Evolutionary conservation across 1,140 invertebrate species (phyloP), one percentile per base, ranked within the genome.

Genomic region (Scaptomyza montana): DNA sequence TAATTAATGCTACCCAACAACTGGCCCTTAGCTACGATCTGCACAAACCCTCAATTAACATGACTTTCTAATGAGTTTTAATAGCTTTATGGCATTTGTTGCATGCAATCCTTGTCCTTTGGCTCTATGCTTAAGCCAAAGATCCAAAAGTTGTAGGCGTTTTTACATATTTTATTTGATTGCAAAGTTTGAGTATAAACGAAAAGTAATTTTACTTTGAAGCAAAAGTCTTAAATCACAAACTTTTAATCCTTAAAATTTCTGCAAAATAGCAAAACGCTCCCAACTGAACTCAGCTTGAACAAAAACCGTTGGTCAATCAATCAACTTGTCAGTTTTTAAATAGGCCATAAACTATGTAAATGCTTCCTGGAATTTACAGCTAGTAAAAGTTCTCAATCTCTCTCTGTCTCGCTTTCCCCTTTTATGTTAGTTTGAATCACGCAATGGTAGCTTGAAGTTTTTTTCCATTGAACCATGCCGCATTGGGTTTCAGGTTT

Each of bases 291-390:
- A 30, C 57, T 10, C 12, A 28, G 13, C 33, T 43, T 21, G 4
- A 33, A n/a, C 7, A 1, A 36, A 8, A 21, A 3, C n/a, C 6
- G 12, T 45, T 36, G 46, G 77, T 74, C 63, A 64, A 84, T 84
- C 80, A 74, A 86, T 86, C 69, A 80, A 69, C 59, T 45, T 71
- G 66, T 68, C 77, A 78, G 72, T 63, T 79, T 71, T 77, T 54
- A 71, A 65, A 57, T 73, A 55, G 47, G 25, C 66, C 62, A 78
- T 75, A 78, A 70, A 81, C 62, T 45, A 36, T 45, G 53, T 49
- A 13, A 60, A 45, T 36, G 36, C 21, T 66, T 65, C 46, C 54
- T 33, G 50, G 54, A 72, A 65, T 72, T 62, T 25, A 7, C 7
- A 5, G 7, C 1, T 10, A 39, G 19, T 13, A 2, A 25, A 50